These are phyloP conservation scores for Agrypnia vestita DNA, from an alignment of 1,140 invertebrate species.

Conservation along the genomic window DNA sequence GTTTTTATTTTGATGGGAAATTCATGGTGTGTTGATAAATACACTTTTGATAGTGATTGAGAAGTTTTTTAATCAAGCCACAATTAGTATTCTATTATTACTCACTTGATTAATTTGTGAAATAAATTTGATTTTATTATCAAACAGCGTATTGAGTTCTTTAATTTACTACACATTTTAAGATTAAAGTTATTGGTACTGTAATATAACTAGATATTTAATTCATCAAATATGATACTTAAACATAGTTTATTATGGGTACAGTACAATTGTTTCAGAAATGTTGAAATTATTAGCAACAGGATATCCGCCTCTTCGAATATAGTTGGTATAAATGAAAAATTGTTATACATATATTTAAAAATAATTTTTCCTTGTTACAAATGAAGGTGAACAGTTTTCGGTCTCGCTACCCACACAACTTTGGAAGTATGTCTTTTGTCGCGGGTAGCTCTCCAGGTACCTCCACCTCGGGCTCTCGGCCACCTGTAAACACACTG, in stretches of 20 bases:
- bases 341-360: not conserved
- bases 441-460: not conserved
- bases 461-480: not conserved
- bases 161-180: not conserved
- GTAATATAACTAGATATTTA: too few species aligned
- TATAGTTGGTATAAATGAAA: not conserved
- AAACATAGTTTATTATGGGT: not conserved
- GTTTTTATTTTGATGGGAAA: not conserved
- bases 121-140: too few species aligned
- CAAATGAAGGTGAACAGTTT: conserved; percentile 13
- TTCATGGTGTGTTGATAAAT: too few species aligned
- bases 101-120: not conserved
- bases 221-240: not conserved
- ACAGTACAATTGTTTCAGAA: too few species aligned
- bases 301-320: too few species aligned
- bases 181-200: not conserved
- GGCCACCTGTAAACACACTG: not conserved
- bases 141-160: too few species aligned
- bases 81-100: too few species aligned
- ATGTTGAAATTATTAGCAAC: not conserved
- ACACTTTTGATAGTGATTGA: too few species aligned
- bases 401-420: not conserved
- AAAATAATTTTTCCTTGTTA: not conserved
- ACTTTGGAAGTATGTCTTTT: conserved; percentile 11
- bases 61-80: too few species aligned